phyloP scores from a whole-genome alignment of 2,113 vertebrate species.

The Cottus gobio region DNA sequence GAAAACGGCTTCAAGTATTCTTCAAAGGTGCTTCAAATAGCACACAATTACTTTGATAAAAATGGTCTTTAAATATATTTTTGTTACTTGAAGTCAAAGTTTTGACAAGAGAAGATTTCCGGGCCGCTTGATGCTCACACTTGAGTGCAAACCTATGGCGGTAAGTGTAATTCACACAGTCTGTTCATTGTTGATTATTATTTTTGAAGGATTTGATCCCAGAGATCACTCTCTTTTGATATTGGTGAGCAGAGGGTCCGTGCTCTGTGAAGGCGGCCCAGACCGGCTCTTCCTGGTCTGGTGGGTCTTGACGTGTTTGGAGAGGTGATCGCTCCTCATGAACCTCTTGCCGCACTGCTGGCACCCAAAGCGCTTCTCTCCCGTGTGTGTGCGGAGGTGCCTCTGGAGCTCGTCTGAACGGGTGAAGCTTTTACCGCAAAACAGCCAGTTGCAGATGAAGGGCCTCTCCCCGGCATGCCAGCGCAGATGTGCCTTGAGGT shows the following conservation, averaged over 20 bases:
- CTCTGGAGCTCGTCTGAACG: conserved; percentile 90
- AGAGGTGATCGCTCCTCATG: conserved; percentile 90
- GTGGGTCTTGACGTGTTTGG: conserved; percentile 90
- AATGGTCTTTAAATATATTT: conserved; percentile 46
- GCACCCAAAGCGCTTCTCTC: conserved; percentile 90
- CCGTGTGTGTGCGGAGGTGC: conserved; percentile 90
- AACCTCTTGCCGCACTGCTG: conserved; percentile 89
- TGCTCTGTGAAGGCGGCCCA: conserved; percentile 66
- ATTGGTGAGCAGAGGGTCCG: conserved; percentile 76
- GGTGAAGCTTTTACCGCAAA: conserved; percentile 91
- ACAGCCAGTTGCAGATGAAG: conserved; percentile 91
- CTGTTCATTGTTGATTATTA: conserved; percentile 23
- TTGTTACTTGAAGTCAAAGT: conserved; percentile 37
- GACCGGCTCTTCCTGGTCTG: conserved; percentile 84
- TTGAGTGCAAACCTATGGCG: conserved; percentile 73
- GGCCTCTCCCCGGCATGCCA: conserved; percentile 90
- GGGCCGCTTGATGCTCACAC: conserved; percentile 49
- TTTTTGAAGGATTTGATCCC: not conserved
- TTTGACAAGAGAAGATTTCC: conserved; percentile 33
- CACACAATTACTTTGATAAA: conserved; percentile 18
- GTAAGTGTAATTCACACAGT: conserved; percentile 55
- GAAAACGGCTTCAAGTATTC: conserved; percentile 54
- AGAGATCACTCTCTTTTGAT: conserved; percentile 85
- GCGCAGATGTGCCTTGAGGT: conserved; percentile 90
- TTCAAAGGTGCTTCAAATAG: conserved; percentile 49